Evolutionary conservation across 2,797 vertebrate genomes (phyloP), one percentile per base, ranked within the genome.

Genomic region (Chaenodraco wilsoni): DNA sequence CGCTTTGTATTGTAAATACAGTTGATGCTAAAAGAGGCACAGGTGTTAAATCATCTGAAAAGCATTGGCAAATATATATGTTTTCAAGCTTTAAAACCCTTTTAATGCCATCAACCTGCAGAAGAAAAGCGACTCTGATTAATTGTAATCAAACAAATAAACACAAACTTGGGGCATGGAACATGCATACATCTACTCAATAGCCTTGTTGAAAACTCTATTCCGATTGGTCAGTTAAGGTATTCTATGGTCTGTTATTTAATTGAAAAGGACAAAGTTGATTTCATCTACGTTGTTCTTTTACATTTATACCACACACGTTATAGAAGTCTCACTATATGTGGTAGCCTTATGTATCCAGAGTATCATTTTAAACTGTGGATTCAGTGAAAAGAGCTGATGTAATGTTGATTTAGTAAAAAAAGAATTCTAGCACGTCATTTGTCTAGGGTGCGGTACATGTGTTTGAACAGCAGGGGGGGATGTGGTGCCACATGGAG

Each of bases 381-480:
- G 33, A 19, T 23, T 23, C 7, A 17, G 13, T 31, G 4, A 31
- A 46, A 61, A 65, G 40, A 51, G 11, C 14, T 41, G 52, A n/a
- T 46, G 9, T 31, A 15, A 21, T 44, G 19, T 51, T 31, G 4
- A 15, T 5, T 59, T 41, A 5, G 7, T 37, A 57, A n/a, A 3
- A 37, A 37, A 50, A 46, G 45, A 45, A 8, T 2, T 31, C 33
- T 45, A 12, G 17, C 11, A 4, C 14, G 11, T 16, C 6, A 1
- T 0, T 41, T 4, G 19, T 58, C 16, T n/a, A 27, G 19, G 4
- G 12, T 49, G 87, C 75, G 90, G 70, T 92, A 75, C 27, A 33
- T 33, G 3, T 46, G 41, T 8, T 13, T 70, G 61, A 76, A 69
- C 93, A 91, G 74, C 66, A 92, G 93, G 86, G 78, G 92, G 90